phyloP scores from a whole-genome alignment of 1,140 invertebrate species.

The Drosophila orosa region DNA sequence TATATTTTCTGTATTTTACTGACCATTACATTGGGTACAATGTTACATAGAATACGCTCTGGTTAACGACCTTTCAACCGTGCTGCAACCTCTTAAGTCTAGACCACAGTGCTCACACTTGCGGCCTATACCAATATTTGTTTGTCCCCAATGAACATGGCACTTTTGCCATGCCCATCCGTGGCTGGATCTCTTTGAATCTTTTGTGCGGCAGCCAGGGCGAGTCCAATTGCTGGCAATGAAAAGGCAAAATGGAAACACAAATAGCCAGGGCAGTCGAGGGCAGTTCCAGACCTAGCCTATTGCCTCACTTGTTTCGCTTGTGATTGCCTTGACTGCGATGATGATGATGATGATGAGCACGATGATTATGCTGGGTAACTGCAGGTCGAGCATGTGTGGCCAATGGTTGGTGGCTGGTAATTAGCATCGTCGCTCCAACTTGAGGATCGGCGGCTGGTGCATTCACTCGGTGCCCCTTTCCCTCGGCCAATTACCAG shows the following conservation, averaged over 20 bases:
- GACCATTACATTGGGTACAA: background rate
- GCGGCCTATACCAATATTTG: conserved; percentile 55
- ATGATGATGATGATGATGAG: background rate
- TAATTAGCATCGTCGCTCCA: conserved; percentile 69
- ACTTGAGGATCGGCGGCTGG: conserved; percentile 5
- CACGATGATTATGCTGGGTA: conserved; percentile 56
- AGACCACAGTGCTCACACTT: conserved; percentile 5
- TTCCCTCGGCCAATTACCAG: conserved; percentile 60
- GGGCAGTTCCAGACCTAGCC: conserved; percentile 34
- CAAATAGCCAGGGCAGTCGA: conserved; percentile 36
- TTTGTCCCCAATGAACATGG: conserved; percentile 43
- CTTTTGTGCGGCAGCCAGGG: conserved; percentile 30
- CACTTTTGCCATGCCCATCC: conserved; percentile 33
- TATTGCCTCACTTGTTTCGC: conserved; percentile 59
- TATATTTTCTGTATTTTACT: background rate
- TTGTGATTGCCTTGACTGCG: conserved; percentile 26
- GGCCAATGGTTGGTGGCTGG: conserved; percentile 58
- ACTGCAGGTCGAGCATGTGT: conserved; percentile 63
- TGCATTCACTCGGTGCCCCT: conserved; percentile 23
- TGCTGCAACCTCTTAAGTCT: conserved; percentile 28
- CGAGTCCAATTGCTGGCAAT: conserved; percentile 71
- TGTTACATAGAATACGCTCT: conserved; percentile 1
- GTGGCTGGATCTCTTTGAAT: conserved; percentile 15
- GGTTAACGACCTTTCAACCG: conserved; percentile 49
- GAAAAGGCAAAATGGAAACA: conserved; percentile 69